Evolutionary conservation across 1,140 invertebrate genomes (phyloP), one percentile per base, ranked within the genome.

Genomic region (Anastrepha ludens): DNA sequence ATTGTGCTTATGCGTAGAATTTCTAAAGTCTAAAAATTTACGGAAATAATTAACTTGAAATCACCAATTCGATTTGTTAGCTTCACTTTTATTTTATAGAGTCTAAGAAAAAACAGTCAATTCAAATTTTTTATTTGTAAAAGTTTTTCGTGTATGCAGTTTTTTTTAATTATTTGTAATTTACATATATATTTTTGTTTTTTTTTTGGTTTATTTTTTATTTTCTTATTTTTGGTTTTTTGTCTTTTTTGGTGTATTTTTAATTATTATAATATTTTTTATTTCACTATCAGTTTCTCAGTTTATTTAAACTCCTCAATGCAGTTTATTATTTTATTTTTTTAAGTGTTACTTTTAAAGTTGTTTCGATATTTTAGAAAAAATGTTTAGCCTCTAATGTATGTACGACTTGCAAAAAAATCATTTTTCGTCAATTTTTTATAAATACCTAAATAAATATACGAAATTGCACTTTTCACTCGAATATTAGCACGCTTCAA

Each of bases 391-490:
- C 67, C 67, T 74, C 67, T 74, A 44, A 74, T 13, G 17, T 44
- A 39, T 39, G 44, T 17, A 39, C 67, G 17, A 44, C 29, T 74
- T 11, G 67, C 41, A 74, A 74, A 74, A 65, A 29, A 55, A 55
- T 29, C 20, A 81, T 8, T 55, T 78, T 78, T 62, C 15, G 55
- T 74, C 13, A 81, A 81, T 9, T 55, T 81, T 20, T 47, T 55
- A 55, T 81, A 81, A 55, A 81, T 81, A 81, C 47, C 74, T 81
- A 81, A 81, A 81, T 55, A 81, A 55, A 55, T 74, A 55, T n/a
- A 55, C 11, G 47, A 55, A 81, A 81, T 81, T 81, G 74, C 74
- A 81, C 74, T 81, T 81, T 81, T 81, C 74, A 81, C 74, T 81
- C 74, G 44, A 81, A 9, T 81, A 55, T 50, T 81, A 81, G 74